Evolutionary conservation across 2,797 vertebrate genomes (phyloP), one percentile per base, ranked within the genome.

Genomic region (Gobio occitaniae): DNA sequence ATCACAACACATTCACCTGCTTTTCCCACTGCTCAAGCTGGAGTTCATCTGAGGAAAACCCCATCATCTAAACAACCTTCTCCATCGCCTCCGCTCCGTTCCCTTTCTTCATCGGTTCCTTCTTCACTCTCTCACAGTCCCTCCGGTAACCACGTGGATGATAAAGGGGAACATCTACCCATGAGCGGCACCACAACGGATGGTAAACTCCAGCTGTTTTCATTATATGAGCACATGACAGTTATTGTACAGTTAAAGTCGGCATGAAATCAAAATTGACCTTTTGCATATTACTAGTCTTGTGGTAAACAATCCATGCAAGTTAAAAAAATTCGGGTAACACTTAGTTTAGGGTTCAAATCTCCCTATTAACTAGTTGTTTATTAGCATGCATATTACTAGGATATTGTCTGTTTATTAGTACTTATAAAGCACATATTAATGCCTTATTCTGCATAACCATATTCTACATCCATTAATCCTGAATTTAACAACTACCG

Each of bases 141-240:
- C 7, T n/a, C n/a, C 56, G 10, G n/a, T 6, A 54, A 66, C 54
- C 15, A 25, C 11, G 11, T 12, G n/a, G 87, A 89, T 61, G 2
- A 15, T 52, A 78, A 59, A 78, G 11, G 44, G 75, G 88, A 56
- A 9, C 88, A 78, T 2, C 87, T 4, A 19, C 78, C 86, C 65
- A 50, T 86, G 0, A 69, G 86, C 74, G 70, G 17, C 3, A 10
- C 54, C n/a, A 76, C 86, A 9, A 25, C 84, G 29, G 70, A 86
- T 90, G 91, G 93, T 95, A 89, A 59, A 25, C n/a, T 11, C 59
- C 21, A n/a, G 41, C 44, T 48, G 3, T 52, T 77, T 41, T 36
- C 9, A 15, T 2, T 32, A 11, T 3, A 10, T 15, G 29, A 65
- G 10, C 50, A 11, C 2, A 52, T 12, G 29, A 52, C 9, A 12